These are phyloP conservation scores for Orius insidiosus DNA, from an alignment of 1,140 invertebrate species.

Conservation along the genomic window DNA sequence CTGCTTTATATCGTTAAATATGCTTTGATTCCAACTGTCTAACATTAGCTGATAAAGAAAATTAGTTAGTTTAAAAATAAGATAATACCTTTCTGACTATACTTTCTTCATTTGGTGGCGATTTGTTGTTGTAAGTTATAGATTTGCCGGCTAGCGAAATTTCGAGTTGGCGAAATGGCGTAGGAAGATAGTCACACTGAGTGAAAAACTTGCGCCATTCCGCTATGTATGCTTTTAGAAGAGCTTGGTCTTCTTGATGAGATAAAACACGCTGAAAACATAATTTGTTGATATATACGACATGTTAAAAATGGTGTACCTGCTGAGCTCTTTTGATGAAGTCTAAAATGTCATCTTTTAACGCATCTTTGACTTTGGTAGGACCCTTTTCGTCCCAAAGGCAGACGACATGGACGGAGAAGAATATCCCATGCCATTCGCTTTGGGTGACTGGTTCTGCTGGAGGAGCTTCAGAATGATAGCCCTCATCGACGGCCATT, in stretches of 20 bases:
- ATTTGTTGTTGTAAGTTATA: slow-evolving; percentile 43
- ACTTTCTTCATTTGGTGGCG: slow-evolving; percentile 64
- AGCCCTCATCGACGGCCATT: slow-evolving; percentile 88
- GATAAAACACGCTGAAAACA: slow-evolving; percentile 53
- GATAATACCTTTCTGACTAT: slow-evolving; percentile 58
- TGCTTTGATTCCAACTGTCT: slow-evolving; percentile 94
- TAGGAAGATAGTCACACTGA: slow-evolving; percentile 90
- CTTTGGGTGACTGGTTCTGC: slow-evolving; percentile 81
- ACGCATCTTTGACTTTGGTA: slow-evolving; percentile 65
- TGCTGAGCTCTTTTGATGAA: slow-evolving; percentile 88
- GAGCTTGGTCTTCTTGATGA: slow-evolving; percentile 82
- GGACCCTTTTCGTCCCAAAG: slow-evolving; percentile 93
- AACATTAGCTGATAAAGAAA: slow-evolving; percentile 65
- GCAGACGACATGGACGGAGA: slow-evolving; percentile 84
- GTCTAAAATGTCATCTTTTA: slow-evolving; percentile 84
- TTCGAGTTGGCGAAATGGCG: slow-evolving; percentile 87
- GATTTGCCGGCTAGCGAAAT: slow-evolving; percentile 49
- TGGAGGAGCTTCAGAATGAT: slow-evolving; percentile 82
- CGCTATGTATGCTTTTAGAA: slow-evolving; percentile 87
- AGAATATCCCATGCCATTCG: slow-evolving; percentile 97
- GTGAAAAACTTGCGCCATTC: slow-evolving; percentile 98
- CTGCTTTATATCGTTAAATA: slow-evolving; percentile 90
- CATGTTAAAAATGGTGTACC: slow-evolving; percentile 26
- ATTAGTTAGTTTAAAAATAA: not conserved
- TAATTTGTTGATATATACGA: too few species aligned